Percentiles rank a stretch among this genome's conserved stretches.
Conservation (phyloP, 2,888 invertebrate genomes). For the Ormyrus labotus region DNA sequence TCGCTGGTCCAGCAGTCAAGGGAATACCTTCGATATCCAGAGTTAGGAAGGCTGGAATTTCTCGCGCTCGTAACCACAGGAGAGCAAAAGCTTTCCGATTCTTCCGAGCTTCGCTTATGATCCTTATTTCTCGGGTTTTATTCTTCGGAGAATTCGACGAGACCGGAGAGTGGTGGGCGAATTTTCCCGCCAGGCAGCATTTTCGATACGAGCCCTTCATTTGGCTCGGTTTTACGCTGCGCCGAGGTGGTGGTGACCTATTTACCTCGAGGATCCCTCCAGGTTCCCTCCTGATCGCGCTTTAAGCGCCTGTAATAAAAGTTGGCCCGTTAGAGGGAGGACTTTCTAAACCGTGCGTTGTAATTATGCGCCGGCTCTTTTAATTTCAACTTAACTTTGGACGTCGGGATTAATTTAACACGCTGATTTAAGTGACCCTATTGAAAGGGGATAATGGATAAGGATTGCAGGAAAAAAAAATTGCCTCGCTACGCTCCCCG, state of each 20-base stretch:
- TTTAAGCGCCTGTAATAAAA: slow-evolving; percentile 49
- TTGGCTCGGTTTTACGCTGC: neutral
- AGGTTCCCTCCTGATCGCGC: slow-evolving; percentile 23
- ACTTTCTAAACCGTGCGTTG: slow-evolving; percentile 19
- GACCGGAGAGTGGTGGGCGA: neutral
- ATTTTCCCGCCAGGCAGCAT: neutral
- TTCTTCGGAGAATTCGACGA: neutral
- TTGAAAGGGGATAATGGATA: slow-evolving; percentile 40
- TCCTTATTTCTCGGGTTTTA: slow-evolving; percentile 42
- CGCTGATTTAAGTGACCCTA: slow-evolving; percentile 40
- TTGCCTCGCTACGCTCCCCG: neutral
- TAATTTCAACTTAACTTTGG: slow-evolving; percentile 38
- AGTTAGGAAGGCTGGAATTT: too few species aligned
- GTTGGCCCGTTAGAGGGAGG: slow-evolving; percentile 28
- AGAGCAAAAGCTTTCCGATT: neutral
- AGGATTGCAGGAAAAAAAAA: slow-evolving; percentile 13
- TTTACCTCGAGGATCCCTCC: slow-evolving; percentile 27
- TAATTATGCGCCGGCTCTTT: slow-evolving; percentile 50
- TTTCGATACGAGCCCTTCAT: neutral
- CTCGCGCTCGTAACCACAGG: too few species aligned
- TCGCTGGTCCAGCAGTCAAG: too few species aligned
- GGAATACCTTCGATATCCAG: too few species aligned
- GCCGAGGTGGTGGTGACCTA: slow-evolving; percentile 13
- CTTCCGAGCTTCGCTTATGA: neutral
- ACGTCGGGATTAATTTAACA: slow-evolving; percentile 41